Conservation (phyloP, 2,113 vertebrate genomes). For the Hemibagrus wyckioides region DNA sequence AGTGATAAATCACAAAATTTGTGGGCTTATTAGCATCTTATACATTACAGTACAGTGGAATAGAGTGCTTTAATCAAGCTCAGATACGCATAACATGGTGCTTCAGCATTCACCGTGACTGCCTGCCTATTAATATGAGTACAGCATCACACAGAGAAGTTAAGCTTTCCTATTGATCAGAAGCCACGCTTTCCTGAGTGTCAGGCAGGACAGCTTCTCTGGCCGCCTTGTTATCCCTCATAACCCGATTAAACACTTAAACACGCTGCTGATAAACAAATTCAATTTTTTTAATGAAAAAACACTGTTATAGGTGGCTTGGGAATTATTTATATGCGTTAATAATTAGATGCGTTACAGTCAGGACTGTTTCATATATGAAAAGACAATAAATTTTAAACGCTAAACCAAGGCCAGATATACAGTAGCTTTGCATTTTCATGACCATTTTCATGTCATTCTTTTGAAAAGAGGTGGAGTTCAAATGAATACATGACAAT, state of each 20-base stretch:
- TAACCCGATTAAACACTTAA: conserved; percentile 39
- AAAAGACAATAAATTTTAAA: not conserved
- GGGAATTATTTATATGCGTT: not conserved
- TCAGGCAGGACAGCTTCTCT: conserved; percentile 33
- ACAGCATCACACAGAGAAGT: conserved; percentile 42
- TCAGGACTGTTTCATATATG: not conserved
- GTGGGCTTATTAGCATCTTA: conserved; percentile 52
- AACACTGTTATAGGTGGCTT: conserved; percentile 14
- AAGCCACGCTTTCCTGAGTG: conserved; percentile 35
- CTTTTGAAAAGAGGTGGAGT: not conserved
- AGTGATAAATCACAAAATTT: conserved; percentile 52
- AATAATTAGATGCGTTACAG: not conserved
- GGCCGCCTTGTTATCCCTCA: conserved; percentile 1
- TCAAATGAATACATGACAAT: not conserved
- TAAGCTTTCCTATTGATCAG: conserved; percentile 43
- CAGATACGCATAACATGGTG: conserved; percentile 50
- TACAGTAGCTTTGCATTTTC: not conserved
- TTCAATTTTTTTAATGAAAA: not conserved
- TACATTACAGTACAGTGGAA: conserved; percentile 52
- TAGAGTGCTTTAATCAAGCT: conserved; percentile 32
- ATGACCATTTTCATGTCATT: too few species aligned
- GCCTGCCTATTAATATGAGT: conserved; percentile 51
- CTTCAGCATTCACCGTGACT: conserved; percentile 46
- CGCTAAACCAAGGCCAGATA: not conserved
- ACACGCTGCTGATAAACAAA: conserved; percentile 20